These are phyloP conservation scores for Emys orbicularis DNA, from an alignment of 2,797 vertebrate species.

Conservation along the genomic window DNA sequence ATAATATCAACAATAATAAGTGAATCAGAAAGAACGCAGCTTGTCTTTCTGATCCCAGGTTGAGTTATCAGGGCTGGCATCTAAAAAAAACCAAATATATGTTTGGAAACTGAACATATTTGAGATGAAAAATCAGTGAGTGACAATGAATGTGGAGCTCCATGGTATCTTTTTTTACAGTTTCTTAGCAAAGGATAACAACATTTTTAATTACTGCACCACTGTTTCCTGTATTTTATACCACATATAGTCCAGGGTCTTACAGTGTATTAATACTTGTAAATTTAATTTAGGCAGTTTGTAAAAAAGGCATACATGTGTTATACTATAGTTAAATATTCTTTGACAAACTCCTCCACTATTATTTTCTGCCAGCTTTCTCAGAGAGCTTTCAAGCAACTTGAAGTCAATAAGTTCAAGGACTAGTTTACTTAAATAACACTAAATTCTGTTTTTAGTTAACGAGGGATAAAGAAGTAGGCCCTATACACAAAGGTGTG, in stretches of 20 bases:
- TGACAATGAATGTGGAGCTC: not conserved
- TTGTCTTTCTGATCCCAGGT: not conserved
- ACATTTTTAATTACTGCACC: rapidly evolving
- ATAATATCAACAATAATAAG: not conserved
- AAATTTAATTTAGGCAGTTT: not conserved
- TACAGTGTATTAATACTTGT: not conserved
- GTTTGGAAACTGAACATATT: not conserved
- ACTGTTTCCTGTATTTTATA: not conserved
- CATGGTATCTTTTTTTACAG: not conserved
- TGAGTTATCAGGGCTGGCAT: not conserved
- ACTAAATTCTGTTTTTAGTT: not conserved
- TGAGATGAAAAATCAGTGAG: not conserved
- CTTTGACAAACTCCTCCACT: not conserved
- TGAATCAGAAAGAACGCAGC: not conserved
- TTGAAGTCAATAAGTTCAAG: not conserved
- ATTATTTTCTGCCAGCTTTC: not conserved
- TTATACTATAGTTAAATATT: not conserved
- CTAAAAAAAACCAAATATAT: not conserved
- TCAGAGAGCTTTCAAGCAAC: not conserved
- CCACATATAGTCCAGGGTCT: not conserved
- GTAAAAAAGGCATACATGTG: not conserved
- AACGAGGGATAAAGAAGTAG: not conserved
- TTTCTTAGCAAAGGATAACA: not conserved
- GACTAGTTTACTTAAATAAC: not conserved
- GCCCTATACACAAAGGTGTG: not conserved